Conservation (phyloP, 2,113 vertebrate species). For the Gobio gobio region DNA sequence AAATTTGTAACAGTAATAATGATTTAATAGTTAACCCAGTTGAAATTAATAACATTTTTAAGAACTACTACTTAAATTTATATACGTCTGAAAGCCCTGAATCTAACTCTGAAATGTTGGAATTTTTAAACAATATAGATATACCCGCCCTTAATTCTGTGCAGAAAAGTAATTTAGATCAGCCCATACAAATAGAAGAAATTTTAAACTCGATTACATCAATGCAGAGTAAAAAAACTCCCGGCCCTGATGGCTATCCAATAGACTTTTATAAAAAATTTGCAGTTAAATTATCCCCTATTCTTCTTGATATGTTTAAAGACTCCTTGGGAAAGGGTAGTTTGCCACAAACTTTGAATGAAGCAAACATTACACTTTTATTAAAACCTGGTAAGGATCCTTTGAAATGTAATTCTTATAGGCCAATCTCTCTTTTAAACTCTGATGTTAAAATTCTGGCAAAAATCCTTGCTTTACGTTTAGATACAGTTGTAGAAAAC, state of each 20-base stretch:
- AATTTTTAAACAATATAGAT: background rate
- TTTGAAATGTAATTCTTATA: constrained; percentile 14
- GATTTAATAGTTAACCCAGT: constrained; percentile 3
- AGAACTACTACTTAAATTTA: background rate
- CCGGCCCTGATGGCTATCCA: background rate
- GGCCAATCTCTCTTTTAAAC: background rate
- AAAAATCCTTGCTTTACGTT: background rate
- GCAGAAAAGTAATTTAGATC: background rate
- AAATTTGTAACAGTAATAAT: background rate
- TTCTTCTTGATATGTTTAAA: background rate
- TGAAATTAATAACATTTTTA: constrained; percentile 14
- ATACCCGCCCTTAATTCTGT: background rate
- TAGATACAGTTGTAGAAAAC: background rate
- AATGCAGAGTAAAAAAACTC: constrained; percentile 7
- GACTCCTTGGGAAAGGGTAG: constrained; percentile 1
- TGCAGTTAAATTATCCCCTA: constrained; percentile 10
- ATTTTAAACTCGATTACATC: background rate
- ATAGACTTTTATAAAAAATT: background rate
- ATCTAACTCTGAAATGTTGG: constrained; percentile 12
- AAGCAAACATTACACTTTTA: constrained; percentile 12
- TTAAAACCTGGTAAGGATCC: constrained; percentile 4
- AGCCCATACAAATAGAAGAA: constrained; percentile 24
- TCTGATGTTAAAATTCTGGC: background rate
- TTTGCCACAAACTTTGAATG: background rate
- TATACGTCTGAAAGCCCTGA: constrained; percentile 5